phyloP scores from a whole-genome alignment of 2,113 vertebrate genomes.

The Nannospalax galili region DNA sequence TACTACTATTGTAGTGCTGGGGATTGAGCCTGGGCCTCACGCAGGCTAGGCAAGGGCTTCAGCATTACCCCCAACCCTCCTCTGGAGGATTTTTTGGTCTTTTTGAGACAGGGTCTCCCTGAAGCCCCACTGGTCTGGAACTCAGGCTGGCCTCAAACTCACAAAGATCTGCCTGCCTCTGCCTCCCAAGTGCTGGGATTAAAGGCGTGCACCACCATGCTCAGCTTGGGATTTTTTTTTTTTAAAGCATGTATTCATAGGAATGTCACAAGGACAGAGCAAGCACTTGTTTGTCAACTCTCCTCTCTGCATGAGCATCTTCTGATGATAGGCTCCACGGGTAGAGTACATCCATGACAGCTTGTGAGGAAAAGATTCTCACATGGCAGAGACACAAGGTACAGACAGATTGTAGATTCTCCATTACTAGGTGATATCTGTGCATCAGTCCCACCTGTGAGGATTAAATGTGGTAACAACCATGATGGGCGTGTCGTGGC shows the following conservation, averaged over 20 bases:
- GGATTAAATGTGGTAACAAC: not conserved
- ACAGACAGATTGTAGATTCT: not conserved
- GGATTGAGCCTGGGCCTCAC: not conserved
- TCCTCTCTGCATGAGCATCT: not conserved
- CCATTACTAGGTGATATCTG: not conserved
- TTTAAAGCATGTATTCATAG: not conserved
- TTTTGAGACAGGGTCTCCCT: no score
- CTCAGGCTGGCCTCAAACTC: no score
- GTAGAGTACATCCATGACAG: not conserved
- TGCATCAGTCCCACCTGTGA: not conserved
- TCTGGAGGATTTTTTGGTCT: not conserved
- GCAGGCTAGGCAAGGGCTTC: not conserved
- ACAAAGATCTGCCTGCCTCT: no score
- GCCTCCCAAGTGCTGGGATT: no score
- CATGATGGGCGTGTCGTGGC: not conserved
- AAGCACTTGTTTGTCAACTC: not conserved
- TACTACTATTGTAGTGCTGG: not conserved
- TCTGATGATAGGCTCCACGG: fast-evolving
- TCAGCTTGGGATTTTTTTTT: no score
- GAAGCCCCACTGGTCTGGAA: no score
- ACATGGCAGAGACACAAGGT: not conserved
- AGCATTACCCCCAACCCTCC: not conserved
- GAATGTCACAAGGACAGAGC: not conserved
- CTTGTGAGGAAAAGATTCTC: not conserved
- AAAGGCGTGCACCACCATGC: no score